These are phyloP conservation scores for Proisotoma minuta DNA, from an alignment of 2,888 invertebrate genomes.

Conservation along the genomic window DNA sequence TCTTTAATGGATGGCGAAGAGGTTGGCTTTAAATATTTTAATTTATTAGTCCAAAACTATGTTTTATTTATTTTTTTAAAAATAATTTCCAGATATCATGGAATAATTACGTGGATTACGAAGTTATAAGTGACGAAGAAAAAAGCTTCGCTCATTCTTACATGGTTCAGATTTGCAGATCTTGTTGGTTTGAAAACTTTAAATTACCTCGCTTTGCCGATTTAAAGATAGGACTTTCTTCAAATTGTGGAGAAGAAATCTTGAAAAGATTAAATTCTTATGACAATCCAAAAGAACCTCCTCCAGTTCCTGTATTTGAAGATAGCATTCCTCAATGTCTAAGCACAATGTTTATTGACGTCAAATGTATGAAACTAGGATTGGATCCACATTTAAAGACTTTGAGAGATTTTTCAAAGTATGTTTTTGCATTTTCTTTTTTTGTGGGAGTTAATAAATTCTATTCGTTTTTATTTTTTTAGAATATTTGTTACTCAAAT, in stretches of 20 bases:
- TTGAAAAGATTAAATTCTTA: slow-evolving; percentile 59
- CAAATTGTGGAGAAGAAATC: slow-evolving; percentile 38
- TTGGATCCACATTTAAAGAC: slow-evolving; percentile 54
- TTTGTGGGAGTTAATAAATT: neutral
- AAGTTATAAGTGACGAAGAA: slow-evolving; percentile 23
- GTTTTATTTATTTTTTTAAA: slow-evolving; percentile 31
- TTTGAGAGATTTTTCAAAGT: slow-evolving; percentile 55
- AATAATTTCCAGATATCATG: slow-evolving; percentile 38
- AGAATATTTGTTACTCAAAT: slow-evolving; percentile 60
- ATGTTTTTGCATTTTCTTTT: slow-evolving; percentile 41
- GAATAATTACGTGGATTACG: slow-evolving; percentile 38
- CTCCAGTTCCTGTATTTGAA: slow-evolving; percentile 54
- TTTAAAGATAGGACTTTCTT: slow-evolving; percentile 14
- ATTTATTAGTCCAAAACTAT: neutral
- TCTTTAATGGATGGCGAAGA: slow-evolving; percentile 58
- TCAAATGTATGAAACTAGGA: slow-evolving; percentile 52
- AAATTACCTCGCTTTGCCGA: slow-evolving; percentile 21
- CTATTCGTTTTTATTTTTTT: slow-evolving; percentile 43
- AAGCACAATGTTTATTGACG: slow-evolving; percentile 51
- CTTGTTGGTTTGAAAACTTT: slow-evolving; percentile 35
- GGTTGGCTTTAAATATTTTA: neutral
- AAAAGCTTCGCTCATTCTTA: slow-evolving; percentile 22
- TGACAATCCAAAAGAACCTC: slow-evolving; percentile 60
- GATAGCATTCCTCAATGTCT: slow-evolving; percentile 54
- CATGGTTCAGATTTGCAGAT: slow-evolving; percentile 24